phyloP scores from a whole-genome alignment of 2,797 vertebrate genomes.

The Dipus sagitta region DNA sequence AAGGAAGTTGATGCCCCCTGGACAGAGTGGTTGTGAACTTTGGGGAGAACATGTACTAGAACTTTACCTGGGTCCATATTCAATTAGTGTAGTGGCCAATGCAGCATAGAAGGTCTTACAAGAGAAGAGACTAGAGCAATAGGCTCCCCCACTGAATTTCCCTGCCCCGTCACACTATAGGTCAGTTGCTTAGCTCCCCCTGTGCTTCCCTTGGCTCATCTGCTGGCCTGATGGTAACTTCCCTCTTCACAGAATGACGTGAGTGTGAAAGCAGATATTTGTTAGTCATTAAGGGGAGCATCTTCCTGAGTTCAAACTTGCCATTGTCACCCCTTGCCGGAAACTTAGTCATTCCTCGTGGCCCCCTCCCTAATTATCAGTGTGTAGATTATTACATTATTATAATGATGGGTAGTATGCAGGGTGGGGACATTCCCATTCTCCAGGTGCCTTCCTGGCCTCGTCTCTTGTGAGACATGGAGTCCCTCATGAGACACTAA shows the following conservation, averaged over 20 bases:
- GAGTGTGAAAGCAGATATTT: conserved; percentile 39
- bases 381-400: not conserved
- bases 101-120: not conserved
- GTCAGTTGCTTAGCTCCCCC: not conserved
- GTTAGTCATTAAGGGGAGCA: not conserved
- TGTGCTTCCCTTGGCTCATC: not conserved
- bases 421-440: not conserved
- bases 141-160: not conserved
- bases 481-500: not conserved
- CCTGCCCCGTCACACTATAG: not conserved
- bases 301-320: not conserved
- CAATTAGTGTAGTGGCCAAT: not conserved
- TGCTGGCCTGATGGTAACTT: not conserved
- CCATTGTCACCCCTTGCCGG: not conserved
- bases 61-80: not conserved
- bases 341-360: not conserved
- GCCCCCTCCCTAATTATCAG: too few relatives aligned
- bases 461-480: not conserved
- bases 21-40: not conserved
- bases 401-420: not conserved
- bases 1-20: not conserved
- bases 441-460: not conserved
- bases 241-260: not conserved
- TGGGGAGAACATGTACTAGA: not conserved
- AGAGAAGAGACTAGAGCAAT: not conserved